phyloP scores from a whole-genome alignment of 2,113 vertebrate species.

The Poecilia latipinna region DNA sequence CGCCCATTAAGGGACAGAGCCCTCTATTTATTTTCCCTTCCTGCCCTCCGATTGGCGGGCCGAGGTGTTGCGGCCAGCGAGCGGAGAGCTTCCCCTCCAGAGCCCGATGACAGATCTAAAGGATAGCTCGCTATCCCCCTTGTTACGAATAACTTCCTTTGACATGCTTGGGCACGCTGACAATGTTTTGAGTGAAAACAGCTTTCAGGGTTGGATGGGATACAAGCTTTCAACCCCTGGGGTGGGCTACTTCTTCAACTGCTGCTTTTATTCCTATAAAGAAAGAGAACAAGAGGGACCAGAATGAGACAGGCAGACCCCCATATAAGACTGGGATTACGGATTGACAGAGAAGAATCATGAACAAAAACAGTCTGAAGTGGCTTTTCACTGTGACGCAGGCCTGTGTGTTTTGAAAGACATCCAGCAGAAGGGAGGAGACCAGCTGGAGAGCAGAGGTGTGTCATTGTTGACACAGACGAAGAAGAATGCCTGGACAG shows the following conservation, averaged over 20 bases:
- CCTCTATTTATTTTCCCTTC: constrained; percentile 69
- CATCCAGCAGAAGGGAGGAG: constrained; percentile 37
- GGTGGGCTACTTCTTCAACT: constrained; percentile 81
- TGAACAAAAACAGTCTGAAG: constrained; percentile 54
- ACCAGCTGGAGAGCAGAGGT: constrained; percentile 55
- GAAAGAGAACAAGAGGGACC: constrained; percentile 54
- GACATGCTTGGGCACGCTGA: constrained; percentile 80
- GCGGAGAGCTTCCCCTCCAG: constrained; percentile 61
- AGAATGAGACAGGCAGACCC: constrained; percentile 40
- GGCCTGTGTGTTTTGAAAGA: constrained; percentile 54
- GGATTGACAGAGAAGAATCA: constrained; percentile 50
- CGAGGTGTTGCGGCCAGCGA: constrained; percentile 60
- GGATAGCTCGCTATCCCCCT: constrained; percentile 77
- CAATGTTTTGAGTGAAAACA: constrained; percentile 84
- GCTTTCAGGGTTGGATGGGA: constrained; percentile 80
- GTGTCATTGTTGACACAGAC: constrained; percentile 75
- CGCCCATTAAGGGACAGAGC: constrained; percentile 54
- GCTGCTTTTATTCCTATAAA: constrained; percentile 72
- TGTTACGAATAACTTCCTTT: constrained; percentile 83
- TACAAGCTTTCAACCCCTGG: constrained; percentile 81
- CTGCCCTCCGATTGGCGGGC: constrained; percentile 72
- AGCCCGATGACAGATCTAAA: constrained; percentile 79
- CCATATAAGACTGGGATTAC: constrained; percentile 57
- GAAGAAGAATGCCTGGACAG: constrained; percentile 67
- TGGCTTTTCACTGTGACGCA: constrained; percentile 38